Evolutionary conservation across 2,797 vertebrate genomes (phyloP).

Genomic region (Rhodeus uyekii): DNA sequence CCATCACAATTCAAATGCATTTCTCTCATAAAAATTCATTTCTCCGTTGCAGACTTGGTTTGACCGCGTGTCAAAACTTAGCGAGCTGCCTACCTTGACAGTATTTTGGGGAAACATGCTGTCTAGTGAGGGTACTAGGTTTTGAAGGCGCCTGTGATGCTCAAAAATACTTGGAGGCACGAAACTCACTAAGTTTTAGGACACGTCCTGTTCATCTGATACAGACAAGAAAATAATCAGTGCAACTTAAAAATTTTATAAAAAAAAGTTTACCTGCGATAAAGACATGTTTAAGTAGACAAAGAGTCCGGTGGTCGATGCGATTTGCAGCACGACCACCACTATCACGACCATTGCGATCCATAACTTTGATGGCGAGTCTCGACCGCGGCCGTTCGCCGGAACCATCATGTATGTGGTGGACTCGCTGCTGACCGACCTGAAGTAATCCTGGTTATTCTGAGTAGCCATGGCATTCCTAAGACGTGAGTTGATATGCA

Average conservation of each 20-base stretch:
- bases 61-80: neutral
- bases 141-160: constrained; percentile 13
- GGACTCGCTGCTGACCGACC: constrained; percentile 81
- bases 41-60: neutral
- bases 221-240: neutral
- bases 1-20: neutral
- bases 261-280: constrained; percentile 76
- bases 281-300: constrained; percentile 86
- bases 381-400: constrained; percentile 58
- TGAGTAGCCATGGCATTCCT: constrained; percentile 80
- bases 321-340: constrained; percentile 82
- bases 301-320: constrained; percentile 83
- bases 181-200: neutral
- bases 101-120: neutral
- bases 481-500: constrained; percentile 66
- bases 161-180: neutral
- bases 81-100: neutral
- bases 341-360: constrained; percentile 82
- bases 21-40: neutral
- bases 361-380: constrained; percentile 80
- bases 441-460: constrained; percentile 79
- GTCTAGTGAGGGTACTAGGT: neutral
- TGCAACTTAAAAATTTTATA: too few relatives aligned
- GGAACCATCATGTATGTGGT: constrained; percentile 81
- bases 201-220: neutral